Evolutionary conservation across 2,888 invertebrate species (phyloP), one percentile per base, ranked within the genome.

Genomic region (Anaspis maculata): DNA sequence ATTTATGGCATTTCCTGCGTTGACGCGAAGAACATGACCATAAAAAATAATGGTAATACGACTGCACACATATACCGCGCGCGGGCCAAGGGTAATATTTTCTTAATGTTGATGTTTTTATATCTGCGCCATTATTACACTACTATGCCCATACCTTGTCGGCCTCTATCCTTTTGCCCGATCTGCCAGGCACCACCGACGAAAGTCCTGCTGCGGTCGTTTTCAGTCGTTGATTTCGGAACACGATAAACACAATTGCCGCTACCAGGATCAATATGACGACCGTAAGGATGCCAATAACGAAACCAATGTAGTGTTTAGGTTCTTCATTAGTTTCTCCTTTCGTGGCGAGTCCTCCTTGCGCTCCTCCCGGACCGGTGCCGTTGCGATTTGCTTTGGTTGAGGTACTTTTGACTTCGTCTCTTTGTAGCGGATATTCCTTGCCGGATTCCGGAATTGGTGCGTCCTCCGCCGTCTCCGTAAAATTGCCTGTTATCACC

Each of bases 201-300:
- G 49, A 47, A n/a, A n/a, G n/a, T n/a, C n/a, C n/a, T 41, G 46
- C 54, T 14, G 62, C 54, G 12, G 65, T 58, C 30, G 67, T 60
- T 48, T 71, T 72, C 25, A 70, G 57, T 41, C 73, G 70, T 50
- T 77, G 73, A 59, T 77, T 78, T 44, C 78, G 67, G 44, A 76
- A 72, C 51, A 79, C 74, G 64, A 84, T 79, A 62, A 83, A 74
- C 46, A 76, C 68, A 59, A 83, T 81, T 41, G 80, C 76, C 26
- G 74, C 76, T 42, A 79, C 72, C 37, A 83, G 70, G 54, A 84
- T 68, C 42, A 83, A 67, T 52, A 84, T 81, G 51, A 83, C 77
- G 30, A 81, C 79, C 25, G 79, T 77, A 50, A 84, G 69, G 34
- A 79, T 73, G 29, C 81, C 80, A 52, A 82, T 80, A 54, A 82